A percentile compares a stretch with the other conserved stretches of the same genome.
Evolutionary conservation across 2,797 vertebrate species (phyloP).

Genomic region (Alfaro cultratus): DNA sequence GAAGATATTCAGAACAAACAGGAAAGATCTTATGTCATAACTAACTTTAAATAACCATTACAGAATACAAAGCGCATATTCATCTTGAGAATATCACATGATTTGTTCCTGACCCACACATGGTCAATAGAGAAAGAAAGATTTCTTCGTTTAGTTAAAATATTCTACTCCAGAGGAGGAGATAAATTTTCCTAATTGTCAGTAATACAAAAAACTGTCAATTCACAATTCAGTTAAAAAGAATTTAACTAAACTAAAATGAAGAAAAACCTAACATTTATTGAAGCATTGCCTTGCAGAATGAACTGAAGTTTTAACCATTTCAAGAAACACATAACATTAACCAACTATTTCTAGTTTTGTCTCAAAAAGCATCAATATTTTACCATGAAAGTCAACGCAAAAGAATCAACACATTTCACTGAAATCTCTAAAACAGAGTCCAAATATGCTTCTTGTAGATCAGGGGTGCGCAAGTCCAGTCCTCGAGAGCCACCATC

Average conservation of each 20-base stretch:
- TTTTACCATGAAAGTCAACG: neutral
- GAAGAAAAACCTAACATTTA: neutral
- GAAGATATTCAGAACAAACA: slow-evolving; percentile 4
- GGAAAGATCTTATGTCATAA: slow-evolving; percentile 3
- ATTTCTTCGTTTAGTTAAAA: slow-evolving; percentile 10
- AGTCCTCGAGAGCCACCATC: no score
- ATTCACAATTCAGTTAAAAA: neutral
- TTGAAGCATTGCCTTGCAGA: neutral
- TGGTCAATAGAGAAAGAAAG: slow-evolving; percentile 25
- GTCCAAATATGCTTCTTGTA: neutral
- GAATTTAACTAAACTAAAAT: neutral
- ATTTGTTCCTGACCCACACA: slow-evolving; percentile 49
- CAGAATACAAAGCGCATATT: slow-evolving; percentile 61
- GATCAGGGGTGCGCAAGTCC: no score
- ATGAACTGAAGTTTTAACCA: neutral
- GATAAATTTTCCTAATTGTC: neutral
- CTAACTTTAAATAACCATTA: slow-evolving; percentile 14
- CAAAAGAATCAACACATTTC: neutral
- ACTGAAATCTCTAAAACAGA: neutral
- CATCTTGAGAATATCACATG: slow-evolving; percentile 55
- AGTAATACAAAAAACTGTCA: neutral
- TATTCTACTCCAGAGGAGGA: neutral
- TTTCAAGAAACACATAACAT: neutral
- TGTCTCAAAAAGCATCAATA: neutral
- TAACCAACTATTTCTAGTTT: neutral